Base-by-base conservation (phyloP, 2,797 vertebrate genomes). In the Chelidonichthys spinosus region DNA sequence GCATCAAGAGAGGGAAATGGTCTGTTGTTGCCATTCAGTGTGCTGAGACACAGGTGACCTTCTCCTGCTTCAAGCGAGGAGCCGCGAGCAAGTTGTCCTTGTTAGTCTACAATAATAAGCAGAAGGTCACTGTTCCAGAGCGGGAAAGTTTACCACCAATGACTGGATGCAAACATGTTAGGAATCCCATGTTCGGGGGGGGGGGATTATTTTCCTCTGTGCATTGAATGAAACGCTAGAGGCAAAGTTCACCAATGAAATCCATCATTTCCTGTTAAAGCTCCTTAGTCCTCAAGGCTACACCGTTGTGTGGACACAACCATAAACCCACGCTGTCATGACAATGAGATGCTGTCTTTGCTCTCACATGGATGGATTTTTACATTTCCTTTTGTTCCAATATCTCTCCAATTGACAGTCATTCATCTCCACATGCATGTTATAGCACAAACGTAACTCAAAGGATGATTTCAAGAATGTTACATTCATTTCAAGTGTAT, bases 31-130 rank as follows among this genome's bases (percentile, higher is more conserved):
- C 65, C 54, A 47, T 67, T 85, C 81, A 94, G 90, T 53, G 72
- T 94, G 74, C 90, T 88, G 67, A 59, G 83, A 93, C 82, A 90
- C 86, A 88, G 90, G 88, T 79, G 80, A 81, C 55, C 84, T 90
- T 94, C 96, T 71, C 55, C 94, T 93, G 89, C 91, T 78, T 92
- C 82, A 3, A 92, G 90, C 93, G 93, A 93, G 94, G 92, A 76
- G 89, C 82, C 14, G 25, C 87, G 0, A 93, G 61, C 84, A 72
- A 90, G 77, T 91, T 80, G 56, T 69, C 62, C 67, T 72, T 33
- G 4, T 70, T 93, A 91, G 86, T 86, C 91, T 93, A 88, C 83
- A 91, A 94, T 95, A 96, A 93, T 93, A 94, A 93, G 92, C 88
- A 85, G 90, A 90, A 72, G 78, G 72, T 67, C 88, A 92, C 89